These are phyloP conservation scores for Uloborus plumipes DNA, from an alignment of 2,888 invertebrate species.

Conservation along the genomic window DNA sequence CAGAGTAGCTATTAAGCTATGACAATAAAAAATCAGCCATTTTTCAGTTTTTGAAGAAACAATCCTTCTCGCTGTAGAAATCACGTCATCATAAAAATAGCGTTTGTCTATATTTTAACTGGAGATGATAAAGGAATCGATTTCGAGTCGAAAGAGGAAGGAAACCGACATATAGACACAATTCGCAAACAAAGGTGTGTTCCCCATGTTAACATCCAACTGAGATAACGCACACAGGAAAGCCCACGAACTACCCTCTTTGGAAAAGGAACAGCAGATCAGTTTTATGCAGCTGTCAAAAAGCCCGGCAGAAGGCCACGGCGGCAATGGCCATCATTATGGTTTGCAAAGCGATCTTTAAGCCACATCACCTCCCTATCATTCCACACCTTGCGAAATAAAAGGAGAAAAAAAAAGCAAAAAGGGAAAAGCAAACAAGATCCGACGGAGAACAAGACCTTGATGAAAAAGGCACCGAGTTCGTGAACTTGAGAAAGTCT, in stretches of 20 bases:
- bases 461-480: not conserved
- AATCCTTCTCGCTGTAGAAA: too few species aligned
- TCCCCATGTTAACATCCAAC: conserved; percentile 28
- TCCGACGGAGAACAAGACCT: too few species aligned
- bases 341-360: conserved; percentile 27
- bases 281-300: conserved; percentile 29
- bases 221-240: conserved; percentile 3
- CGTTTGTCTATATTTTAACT: too few species aligned
- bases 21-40: too few species aligned
- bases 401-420: not conserved
- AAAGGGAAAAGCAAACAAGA: too few species aligned
- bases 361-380: conserved; percentile 31
- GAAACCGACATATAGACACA: conserved; percentile 8
- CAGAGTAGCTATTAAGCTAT: too few species aligned
- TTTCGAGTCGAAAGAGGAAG: not conserved
- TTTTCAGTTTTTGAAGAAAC: too few species aligned
- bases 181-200: conserved; percentile 56
- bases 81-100: too few species aligned
- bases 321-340: conserved; percentile 24
- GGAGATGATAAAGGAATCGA: too few species aligned
- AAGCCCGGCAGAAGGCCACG: not conserved
- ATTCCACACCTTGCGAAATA: conserved; percentile 38
- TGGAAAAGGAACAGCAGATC: conserved; percentile 8
- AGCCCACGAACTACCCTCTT: conserved; percentile 17
- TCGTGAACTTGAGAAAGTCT: not conserved